phyloP scores from a whole-genome alignment of 2,113 vertebrate genomes.

The Tangachromis dhanisi region DNA sequence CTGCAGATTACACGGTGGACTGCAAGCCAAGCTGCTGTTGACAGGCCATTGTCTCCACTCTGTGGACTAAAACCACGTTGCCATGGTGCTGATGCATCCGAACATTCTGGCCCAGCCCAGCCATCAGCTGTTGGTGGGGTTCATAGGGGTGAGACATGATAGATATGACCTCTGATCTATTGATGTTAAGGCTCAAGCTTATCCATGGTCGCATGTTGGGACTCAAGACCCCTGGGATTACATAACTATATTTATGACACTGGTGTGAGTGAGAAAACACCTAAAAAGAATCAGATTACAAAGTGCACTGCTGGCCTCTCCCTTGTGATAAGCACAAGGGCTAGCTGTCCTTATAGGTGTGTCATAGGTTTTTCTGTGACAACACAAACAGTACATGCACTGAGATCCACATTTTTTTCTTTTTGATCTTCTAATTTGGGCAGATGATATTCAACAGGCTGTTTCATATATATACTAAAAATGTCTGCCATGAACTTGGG shows the following conservation, averaged over 20 bases:
- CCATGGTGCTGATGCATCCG: conserved; percentile 22
- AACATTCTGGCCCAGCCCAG: conserved; percentile 47
- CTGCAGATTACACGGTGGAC: conserved; percentile 31
- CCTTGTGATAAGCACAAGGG: background rate
- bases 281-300: conserved; percentile 9
- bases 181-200: background rate
- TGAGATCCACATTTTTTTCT: background rate
- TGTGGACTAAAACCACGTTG: conserved; percentile 30
- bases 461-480: background rate
- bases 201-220: background rate
- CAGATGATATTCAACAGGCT: background rate
- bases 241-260: background rate
- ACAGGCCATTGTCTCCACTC: conserved; percentile 44
- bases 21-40: conserved; percentile 18
- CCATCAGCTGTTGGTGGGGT: conserved; percentile 32
- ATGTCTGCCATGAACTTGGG: background rate
- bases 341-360: background rate
- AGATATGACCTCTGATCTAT: background rate
- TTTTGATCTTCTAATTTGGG: background rate
- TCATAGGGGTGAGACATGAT: background rate
- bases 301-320: background rate
- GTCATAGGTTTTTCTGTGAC: background rate
- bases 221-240: background rate
- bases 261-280: background rate
- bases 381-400: background rate